A percentile compares a stretch with the other conserved stretches of the same genome.
phyloP scores from a whole-genome alignment of 2,113 vertebrate genomes.

The Leptosomus discolor region DNA sequence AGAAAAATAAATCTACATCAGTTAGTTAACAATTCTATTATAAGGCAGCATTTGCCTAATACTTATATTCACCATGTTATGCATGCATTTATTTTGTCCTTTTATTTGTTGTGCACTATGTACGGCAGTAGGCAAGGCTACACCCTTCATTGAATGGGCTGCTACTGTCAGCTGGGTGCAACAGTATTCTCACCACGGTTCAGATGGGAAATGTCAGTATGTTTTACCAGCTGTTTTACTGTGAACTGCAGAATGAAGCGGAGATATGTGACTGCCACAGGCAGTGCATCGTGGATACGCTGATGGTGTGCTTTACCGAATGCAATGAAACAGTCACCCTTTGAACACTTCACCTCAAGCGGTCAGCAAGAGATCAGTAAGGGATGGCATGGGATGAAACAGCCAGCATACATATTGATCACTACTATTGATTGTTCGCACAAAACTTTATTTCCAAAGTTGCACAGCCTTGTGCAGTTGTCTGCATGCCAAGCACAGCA shows the following conservation, averaged over 20 bases:
- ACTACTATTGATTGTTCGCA: neutral
- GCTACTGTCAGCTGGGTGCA: neutral
- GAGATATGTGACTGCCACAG: neutral
- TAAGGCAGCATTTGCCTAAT: neutral
- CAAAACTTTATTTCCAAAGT: neutral
- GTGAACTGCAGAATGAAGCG: neutral
- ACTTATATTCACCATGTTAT: neutral
- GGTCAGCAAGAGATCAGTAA: neutral
- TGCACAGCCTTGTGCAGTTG: neutral
- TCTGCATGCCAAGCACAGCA: neutral
- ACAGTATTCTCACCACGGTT: neutral
- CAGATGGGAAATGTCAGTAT: neutral
- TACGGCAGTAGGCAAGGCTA: neutral
- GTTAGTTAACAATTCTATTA: neutral
- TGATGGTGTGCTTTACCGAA: neutral
- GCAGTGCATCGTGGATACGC: accelerated
- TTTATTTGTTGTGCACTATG: neutral
- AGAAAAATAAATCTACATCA: neutral
- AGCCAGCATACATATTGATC: neutral
- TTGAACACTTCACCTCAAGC: neutral
- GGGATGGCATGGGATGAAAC: accelerated
- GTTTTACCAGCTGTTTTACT: neutral
- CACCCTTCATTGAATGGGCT: neutral
- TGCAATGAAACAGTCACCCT: accelerated
- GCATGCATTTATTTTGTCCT: neutral